Base-by-base conservation (phyloP, 2,888 invertebrate genomes). In the Clostera curtula region DNA sequence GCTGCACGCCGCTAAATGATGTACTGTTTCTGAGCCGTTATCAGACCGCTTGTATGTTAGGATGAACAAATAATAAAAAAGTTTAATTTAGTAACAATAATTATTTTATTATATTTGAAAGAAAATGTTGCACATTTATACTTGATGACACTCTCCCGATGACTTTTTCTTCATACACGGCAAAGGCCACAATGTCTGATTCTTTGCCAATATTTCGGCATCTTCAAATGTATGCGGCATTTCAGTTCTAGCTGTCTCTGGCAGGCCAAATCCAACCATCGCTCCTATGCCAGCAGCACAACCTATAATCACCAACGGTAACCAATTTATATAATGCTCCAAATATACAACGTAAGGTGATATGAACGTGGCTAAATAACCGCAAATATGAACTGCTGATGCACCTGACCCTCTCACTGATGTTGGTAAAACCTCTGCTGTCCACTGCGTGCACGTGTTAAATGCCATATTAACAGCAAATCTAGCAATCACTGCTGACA, bases 391-490 rank as follows among this genome's bases (percentile, higher is more conserved):
- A 1, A 68, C 52, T 1, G 67, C 31, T 0, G 72, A 56, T 11
- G 51, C 52, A 8, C 69, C 71, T 7, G 66, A 58, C 3, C 68
- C 72, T 44, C 72, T 50, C 0, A 69, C 69, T n/a, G 63, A 38
- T 1, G 66, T 66, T 1, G 73, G 70, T 5, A 71, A 29, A 7
- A 70, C 34, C 34, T 73, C 72, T 4, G 69, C 60, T 5, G 56
- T 54, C 72, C 71, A 74, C 22, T 72, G 72, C 48, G 61, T 59
- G 0, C 49, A 28, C 0, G 63, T 46, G 31, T 50, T 52, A 18
- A 43, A 59, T 0, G 64, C 52, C 53, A 73, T 69, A 28, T 70
- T 71, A 0, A 71, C 59, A 8, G 55, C 49, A 32, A 71, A 71
- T 27, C 71, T 61, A 2, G 73, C 70, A 2, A 64, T 30, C 1